Base-by-base conservation (phyloP, 2,113 vertebrate genomes). In the Peromyscus leucopus region DNA sequence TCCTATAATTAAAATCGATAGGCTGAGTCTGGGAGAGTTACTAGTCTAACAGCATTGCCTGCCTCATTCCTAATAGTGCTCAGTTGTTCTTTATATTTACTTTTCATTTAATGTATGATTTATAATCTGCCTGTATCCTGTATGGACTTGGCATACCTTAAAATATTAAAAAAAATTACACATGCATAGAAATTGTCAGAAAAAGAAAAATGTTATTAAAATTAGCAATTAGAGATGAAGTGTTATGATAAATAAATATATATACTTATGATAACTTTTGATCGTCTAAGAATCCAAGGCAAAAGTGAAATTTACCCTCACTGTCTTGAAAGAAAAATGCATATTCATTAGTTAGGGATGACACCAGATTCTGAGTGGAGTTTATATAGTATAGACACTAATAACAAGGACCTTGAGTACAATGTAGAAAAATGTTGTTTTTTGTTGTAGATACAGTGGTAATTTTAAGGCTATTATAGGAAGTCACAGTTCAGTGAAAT, bases 401-500 rank as follows among this genome's bases (percentile, higher is more conserved):
- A 85, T 78, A 75, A 67, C 48, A 82, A 94, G 55, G 86, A 61
- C 93, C 76, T 82, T 94, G 95, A 85, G 59, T 46, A 13, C 57
- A 76, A 71, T 55, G 16, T 76, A 75, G 89, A 87, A 57, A 87
- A 63, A 93, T 91, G 78, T 10, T 94, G 86, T 80, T 94, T 96
- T 96, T 86, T 74, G 72, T 87, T 55, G 90, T 55, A 86, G 83
- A 57, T 46, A 67, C 55, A 22, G 36, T 42, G 86, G 65, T 72
- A 74, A 82, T 69, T 31, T 97, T n/a, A 65, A 82, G 80, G 63
- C 51, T 91, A 79, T 90, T 83, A 11, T 15, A 31, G 57, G 57
- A 46, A 90, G 86, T 78, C 65, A 71, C 5, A 67, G 89, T 80
- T 80, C 86, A 78, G n/a, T 48, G 74, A 89, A 83, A 57, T n/a